A percentile compares a stretch with the other conserved stretches of the same genome.
These are phyloP conservation scores for Ochlodes sylvanus DNA, from an alignment of 2,888 invertebrate species.

Conservation along the genomic window DNA sequence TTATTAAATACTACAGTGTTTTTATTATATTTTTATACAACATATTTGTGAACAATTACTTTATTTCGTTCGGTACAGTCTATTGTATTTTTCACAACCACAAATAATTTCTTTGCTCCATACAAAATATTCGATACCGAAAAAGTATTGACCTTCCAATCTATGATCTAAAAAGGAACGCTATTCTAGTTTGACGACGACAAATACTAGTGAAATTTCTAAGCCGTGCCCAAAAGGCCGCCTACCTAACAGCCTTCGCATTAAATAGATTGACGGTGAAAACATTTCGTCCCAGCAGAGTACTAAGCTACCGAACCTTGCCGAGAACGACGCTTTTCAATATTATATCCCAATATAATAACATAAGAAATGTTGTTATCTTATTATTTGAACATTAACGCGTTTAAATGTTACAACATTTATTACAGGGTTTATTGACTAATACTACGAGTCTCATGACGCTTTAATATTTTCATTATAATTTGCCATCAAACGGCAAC, in stretches of 20 bases:
- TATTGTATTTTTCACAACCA: slow-evolving; percentile 15
- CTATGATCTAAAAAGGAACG: slow-evolving; percentile 35
- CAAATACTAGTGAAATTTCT: slow-evolving; percentile 41
- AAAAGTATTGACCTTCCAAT: slow-evolving; percentile 14
- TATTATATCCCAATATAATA: slow-evolving; percentile 10
- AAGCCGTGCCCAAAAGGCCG: slow-evolving; percentile 40
- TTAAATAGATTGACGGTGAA: slow-evolving; percentile 48
- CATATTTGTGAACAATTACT: background rate
- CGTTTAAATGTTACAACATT: background rate
- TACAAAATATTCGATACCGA: slow-evolving; percentile 22
- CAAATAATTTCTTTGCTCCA: slow-evolving; percentile 21
- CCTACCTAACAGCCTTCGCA: slow-evolving; percentile 42
- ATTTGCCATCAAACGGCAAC: too few relatives aligned
- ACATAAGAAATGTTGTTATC: slow-evolving; percentile 9
- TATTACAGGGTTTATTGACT: too few relatives aligned
- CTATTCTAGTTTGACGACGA: slow-evolving; percentile 33
- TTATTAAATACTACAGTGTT: background rate
- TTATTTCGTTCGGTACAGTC: background rate
- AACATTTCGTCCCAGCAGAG: slow-evolving; percentile 43
- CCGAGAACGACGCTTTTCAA: slow-evolving; percentile 30
- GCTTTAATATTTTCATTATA: too few relatives aligned
- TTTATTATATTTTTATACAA: background rate
- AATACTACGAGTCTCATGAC: background rate
- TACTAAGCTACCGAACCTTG: slow-evolving; percentile 38
- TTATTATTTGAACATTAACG: background rate